Percentiles rank a stretch among this genome's conserved stretches.
phyloP scores from a whole-genome alignment of 2,888 invertebrate species.

The Pollenia angustigena region DNA sequence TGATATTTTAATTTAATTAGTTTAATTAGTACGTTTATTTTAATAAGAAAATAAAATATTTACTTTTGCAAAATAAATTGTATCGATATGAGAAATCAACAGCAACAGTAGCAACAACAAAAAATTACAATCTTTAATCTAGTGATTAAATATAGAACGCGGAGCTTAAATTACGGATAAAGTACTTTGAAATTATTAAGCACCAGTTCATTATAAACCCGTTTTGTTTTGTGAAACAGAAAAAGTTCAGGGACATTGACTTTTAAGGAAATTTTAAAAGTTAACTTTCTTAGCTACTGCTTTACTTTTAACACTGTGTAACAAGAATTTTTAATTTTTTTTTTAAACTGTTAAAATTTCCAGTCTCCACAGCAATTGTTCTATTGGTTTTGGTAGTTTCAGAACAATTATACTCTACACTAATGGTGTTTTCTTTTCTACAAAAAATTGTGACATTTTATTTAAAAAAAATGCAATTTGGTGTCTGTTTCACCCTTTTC shows the following conservation, averaged over 20 bases:
- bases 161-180: constrained; percentile 7
- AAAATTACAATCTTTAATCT: constrained; percentile 24
- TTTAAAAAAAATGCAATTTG: too few species aligned
- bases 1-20: too few species aligned
- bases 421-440: too few species aligned
- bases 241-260: background rate
- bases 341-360: too few species aligned
- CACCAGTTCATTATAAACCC: background rate
- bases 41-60: constrained; percentile 27
- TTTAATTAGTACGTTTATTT: constrained; percentile 26
- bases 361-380: too few species aligned
- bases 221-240: background rate
- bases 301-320: too few species aligned
- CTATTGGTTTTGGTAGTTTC: too few species aligned
- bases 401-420: too few species aligned
- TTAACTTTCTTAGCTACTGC: too few species aligned
- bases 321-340: too few species aligned
- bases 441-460: too few species aligned
- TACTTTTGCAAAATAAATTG: background rate
- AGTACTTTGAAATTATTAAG: background rate
- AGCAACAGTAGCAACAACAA: background rate
- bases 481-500: too few species aligned
- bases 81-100: constrained; percentile 6
- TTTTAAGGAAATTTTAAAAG: background rate
- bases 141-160: background rate